These are phyloP conservation scores for Phoeniculus purpureus DNA, from an alignment of 2,797 vertebrate genomes.

Conservation along the genomic window DNA sequence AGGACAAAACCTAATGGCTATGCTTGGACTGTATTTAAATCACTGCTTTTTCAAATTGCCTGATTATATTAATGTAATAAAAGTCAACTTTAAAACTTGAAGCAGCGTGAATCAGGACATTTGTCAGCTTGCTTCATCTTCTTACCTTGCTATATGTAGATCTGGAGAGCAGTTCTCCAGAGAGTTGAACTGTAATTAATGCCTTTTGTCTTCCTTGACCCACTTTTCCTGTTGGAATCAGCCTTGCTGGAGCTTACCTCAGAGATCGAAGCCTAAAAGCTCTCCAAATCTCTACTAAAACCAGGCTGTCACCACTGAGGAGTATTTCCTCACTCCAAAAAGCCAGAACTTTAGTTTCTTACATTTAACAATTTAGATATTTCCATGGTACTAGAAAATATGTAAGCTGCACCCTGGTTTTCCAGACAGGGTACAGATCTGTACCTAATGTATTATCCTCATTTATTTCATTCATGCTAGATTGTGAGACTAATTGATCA, in stretches of 20 bases:
- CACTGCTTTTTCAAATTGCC: background rate
- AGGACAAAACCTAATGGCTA: background rate
- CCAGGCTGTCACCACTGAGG: conserved; percentile 10
- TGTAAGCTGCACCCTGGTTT: conserved; percentile 12
- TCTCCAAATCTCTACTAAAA: conserved; percentile 67
- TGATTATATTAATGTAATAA: background rate
- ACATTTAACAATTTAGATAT: conserved; percentile 48
- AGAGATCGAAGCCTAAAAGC: conserved; percentile 56
- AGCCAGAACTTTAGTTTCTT: conserved; percentile 17
- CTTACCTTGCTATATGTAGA: conserved; percentile 12
- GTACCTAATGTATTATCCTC: background rate
- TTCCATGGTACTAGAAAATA: conserved; percentile 3
- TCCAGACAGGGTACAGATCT: background rate
- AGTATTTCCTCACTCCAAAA: conserved; percentile 27
- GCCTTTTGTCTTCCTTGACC: conserved; percentile 40
- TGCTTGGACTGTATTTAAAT: background rate
- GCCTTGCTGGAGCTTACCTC: conserved; percentile 27
- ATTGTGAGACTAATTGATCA: background rate
- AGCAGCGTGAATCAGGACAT: background rate
- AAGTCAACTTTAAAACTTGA: background rate
- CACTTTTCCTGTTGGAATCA: conserved; percentile 53
- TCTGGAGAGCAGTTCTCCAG: conserved; percentile 38
- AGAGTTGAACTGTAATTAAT: conserved; percentile 69
- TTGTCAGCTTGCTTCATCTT: conserved; percentile 10
- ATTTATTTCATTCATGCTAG: background rate